Evolutionary conservation across 1,140 invertebrate genomes (phyloP).

Genomic region (Pogonomyrmex barbatus): DNA sequence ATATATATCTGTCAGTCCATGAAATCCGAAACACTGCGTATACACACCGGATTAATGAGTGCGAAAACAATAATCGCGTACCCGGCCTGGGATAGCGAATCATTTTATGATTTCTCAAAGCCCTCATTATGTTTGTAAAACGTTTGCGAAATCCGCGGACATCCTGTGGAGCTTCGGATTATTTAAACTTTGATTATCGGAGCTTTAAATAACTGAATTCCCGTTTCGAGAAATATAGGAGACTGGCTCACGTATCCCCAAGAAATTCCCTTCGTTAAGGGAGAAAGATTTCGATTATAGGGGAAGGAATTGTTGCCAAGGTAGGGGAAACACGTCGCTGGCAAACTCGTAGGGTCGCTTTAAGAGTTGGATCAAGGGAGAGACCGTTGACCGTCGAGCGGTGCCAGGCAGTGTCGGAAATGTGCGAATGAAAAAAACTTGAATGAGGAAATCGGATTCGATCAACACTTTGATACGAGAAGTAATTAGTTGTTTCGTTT

Average conservation of each 20-base stretch:
- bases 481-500: slow-evolving; percentile 45
- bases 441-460: neutral
- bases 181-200: neutral
- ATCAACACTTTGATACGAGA: neutral
- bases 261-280: neutral
- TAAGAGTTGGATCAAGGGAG: neutral
- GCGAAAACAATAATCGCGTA: slow-evolving; percentile 7
- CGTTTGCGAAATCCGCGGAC: neutral
- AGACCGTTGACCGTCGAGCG: neutral
- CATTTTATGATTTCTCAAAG: neutral
- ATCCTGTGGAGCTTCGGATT: neutral
- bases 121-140: neutral
- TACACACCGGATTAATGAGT: neutral
- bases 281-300: slow-evolving; percentile 1
- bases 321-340: neutral
- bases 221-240: neutral
- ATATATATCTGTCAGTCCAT: neutral
- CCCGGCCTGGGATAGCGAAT: neutral
- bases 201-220: neutral
- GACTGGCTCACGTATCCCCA: neutral
- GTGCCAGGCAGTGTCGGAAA: neutral
- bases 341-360: neutral
- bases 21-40: slow-evolving; percentile 15
- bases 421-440: neutral
- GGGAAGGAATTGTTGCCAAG: no score